These are phyloP conservation scores for Molorchus minor DNA, from an alignment of 2,888 invertebrate genomes.

Conservation along the genomic window DNA sequence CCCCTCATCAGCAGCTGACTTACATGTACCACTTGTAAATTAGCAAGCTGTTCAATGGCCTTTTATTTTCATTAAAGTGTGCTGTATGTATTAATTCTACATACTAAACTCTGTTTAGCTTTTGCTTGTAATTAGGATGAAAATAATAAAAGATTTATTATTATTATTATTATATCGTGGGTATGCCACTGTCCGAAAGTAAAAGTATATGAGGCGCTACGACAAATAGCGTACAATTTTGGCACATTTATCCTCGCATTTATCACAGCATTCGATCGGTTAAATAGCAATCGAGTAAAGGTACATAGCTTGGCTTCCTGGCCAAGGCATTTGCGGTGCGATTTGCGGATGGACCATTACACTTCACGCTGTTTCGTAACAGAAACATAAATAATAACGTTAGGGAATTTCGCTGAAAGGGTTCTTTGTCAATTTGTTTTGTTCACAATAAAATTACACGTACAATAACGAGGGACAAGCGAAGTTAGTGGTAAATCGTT, in stretches of 20 bases:
- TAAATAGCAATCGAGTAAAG: slow-evolving; percentile 15
- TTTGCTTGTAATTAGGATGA: no score
- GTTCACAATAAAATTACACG: neutral
- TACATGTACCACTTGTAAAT: no score
- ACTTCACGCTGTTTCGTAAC: slow-evolving; percentile 13
- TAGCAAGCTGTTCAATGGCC: no score
- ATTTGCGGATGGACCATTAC: slow-evolving; percentile 9
- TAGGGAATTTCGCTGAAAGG: slow-evolving; percentile 5
- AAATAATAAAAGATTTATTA: no score
- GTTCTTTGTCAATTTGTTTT: slow-evolving; percentile 3
- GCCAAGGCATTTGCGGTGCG: slow-evolving; percentile 17
- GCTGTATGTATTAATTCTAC: no score
- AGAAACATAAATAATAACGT: slow-evolving; percentile 4
- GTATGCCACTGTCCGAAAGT: no score
- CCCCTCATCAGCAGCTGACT: no score
- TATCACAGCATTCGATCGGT: no score
- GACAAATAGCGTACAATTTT: slow-evolving; percentile 1
- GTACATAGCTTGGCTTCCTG: slow-evolving; percentile 11
- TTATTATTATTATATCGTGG: no score
- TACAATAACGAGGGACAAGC: neutral
- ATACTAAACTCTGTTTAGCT: no score
- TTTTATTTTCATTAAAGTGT: no score
- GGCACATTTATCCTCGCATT: slow-evolving; percentile 5
- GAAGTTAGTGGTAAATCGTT: no score
- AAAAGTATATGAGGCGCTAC: neutral